These are phyloP conservation scores for Ctenochaetus hawaiiensis DNA, from an alignment of 2,797 vertebrate genomes.

Conservation along the genomic window DNA sequence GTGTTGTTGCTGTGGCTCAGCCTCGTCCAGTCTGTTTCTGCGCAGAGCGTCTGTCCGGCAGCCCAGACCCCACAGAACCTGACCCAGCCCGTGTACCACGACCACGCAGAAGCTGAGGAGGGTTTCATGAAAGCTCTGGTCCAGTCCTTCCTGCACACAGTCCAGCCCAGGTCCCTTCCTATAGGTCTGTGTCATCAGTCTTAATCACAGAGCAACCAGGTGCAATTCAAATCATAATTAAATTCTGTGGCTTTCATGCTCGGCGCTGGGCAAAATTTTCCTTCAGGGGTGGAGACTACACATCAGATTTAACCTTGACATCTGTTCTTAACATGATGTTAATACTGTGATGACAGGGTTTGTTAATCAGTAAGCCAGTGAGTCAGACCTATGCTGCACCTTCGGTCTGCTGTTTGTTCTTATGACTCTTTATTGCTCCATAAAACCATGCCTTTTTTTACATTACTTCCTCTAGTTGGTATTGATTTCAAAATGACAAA, in stretches of 20 bases:
- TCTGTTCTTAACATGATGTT: background rate
- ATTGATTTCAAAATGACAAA: constrained; percentile 31
- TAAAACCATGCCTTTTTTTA: background rate
- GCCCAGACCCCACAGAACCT: constrained; percentile 49
- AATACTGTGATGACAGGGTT: background rate
- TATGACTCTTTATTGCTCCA: background rate
- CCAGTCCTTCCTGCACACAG: constrained; percentile 86
- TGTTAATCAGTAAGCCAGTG: constrained; percentile 40
- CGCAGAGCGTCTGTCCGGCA: constrained; percentile 52
- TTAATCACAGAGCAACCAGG: background rate
- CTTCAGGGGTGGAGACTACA: background rate
- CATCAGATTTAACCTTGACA: background rate
- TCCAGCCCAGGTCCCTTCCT: constrained; percentile 89
- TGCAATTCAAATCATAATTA: constrained; percentile 27
- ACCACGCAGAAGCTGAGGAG: background rate
- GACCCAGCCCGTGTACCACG: constrained; percentile 66
- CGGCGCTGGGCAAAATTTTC: background rate
- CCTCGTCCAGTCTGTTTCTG: constrained; percentile 38
- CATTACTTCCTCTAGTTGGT: constrained; percentile 26
- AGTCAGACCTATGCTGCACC: background rate
- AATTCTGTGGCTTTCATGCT: background rate
- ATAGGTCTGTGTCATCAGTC: constrained; percentile 78
- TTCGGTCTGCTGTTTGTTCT: background rate
- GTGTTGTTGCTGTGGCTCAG: constrained; percentile 63
- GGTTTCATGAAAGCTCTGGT: constrained; percentile 80